Evolutionary conservation across 2,888 invertebrate species (phyloP).

Genomic region (Drosophila macrospina): DNA sequence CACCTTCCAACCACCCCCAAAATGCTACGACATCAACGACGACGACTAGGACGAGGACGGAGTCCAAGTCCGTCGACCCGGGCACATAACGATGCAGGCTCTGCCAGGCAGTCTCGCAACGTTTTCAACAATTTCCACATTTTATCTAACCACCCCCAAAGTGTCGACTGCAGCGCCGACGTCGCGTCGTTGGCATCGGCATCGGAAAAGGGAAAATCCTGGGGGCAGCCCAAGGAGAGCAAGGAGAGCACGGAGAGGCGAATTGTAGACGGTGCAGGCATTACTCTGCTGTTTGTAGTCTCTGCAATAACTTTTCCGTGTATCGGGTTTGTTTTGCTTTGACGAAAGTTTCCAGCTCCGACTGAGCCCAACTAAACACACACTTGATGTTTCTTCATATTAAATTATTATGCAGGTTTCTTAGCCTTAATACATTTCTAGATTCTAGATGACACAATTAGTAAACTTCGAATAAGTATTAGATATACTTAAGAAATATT

Average conservation of each 20-base stretch:
- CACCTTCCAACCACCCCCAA: slow-evolving; percentile 77
- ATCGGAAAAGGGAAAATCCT: slow-evolving; percentile 66
- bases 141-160: slow-evolving; percentile 80
- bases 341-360: background rate
- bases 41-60: slow-evolving; percentile 34
- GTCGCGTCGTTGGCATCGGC: slow-evolving; percentile 31
- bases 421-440: too few relatives aligned
- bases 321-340: background rate
- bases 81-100: slow-evolving; percentile 78
- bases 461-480: too few relatives aligned
- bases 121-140: slow-evolving; percentile 82
- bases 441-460: too few relatives aligned
- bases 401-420: too few relatives aligned
- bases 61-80: slow-evolving; percentile 79
- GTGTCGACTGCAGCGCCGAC: slow-evolving; percentile 69
- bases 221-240: slow-evolving; percentile 47
- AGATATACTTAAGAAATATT: too few relatives aligned
- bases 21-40: slow-evolving; percentile 47
- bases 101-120: slow-evolving; percentile 61
- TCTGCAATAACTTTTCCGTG: background rate
- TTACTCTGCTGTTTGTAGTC: slow-evolving; percentile 49
- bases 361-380: background rate
- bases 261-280: slow-evolving; percentile 49
- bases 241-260: slow-evolving; percentile 25
- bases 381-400: background rate